These are phyloP conservation scores for Artibeus jamaicensis DNA, from an alignment of 2,797 vertebrate genomes.

Conservation along the genomic window DNA sequence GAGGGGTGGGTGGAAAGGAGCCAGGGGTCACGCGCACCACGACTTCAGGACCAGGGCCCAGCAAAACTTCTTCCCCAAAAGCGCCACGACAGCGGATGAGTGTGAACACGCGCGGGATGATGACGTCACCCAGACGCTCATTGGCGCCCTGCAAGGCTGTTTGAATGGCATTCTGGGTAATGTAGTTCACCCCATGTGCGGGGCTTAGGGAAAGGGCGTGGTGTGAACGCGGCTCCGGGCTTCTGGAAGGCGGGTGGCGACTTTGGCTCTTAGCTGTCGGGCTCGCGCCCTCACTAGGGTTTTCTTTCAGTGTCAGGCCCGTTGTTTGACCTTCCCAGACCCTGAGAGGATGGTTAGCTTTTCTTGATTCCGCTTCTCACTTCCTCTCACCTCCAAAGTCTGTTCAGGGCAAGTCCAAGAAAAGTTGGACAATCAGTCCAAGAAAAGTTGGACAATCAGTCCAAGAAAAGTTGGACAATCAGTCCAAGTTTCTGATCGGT, in stretches of 20 bases:
- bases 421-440: not conserved
- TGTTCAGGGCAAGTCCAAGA: not conserved
- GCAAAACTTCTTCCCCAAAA: not conserved
- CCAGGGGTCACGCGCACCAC: not conserved
- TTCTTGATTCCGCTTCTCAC: not conserved
- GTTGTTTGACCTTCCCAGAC: not conserved
- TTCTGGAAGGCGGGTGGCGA: not conserved
- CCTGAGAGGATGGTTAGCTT: not conserved
- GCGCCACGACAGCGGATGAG: slow-evolving; percentile 67
- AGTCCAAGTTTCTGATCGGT: not conserved
- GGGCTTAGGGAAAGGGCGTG: accelerated
- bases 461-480: not conserved
- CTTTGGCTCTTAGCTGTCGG: accelerated
- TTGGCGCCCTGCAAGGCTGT: not conserved
- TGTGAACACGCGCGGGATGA: slow-evolving; percentile 65
- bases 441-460: not conserved
- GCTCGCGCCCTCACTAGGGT: accelerated
- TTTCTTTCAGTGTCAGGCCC: not conserved
- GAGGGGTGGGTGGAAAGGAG: not conserved
- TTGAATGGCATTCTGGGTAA: slow-evolving; percentile 59
- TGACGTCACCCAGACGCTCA: slow-evolving; percentile 38
- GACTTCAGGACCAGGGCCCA: not conserved
- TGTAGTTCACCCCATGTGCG: not conserved
- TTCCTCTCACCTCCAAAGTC: not conserved
- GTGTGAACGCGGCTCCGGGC: accelerated